phyloP scores from a whole-genome alignment of 1,140 invertebrate genomes.

The Neodiprion lecontei region DNA sequence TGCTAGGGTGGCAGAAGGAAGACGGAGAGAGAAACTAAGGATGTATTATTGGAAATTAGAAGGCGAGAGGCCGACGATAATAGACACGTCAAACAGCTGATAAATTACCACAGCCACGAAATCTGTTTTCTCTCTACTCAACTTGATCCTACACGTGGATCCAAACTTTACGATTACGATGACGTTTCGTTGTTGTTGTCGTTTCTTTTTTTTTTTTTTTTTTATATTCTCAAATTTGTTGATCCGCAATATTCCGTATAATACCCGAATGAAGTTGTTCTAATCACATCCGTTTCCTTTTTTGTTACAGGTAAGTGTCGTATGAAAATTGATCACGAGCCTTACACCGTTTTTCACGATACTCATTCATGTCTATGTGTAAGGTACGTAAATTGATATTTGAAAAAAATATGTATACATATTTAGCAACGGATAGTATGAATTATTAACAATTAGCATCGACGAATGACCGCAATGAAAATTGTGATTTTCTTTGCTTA shows the following conservation, averaged over 20 bases:
- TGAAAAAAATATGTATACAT: too few species aligned
- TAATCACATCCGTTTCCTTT: background rate
- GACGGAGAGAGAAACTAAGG: slow-evolving; percentile 19
- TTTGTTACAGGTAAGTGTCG: background rate
- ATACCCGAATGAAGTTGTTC: background rate
- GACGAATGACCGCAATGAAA: too few species aligned
- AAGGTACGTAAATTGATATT: too few species aligned
- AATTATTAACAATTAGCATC: too few species aligned
- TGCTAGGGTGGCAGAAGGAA: background rate
- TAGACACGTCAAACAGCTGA: slow-evolving; percentile 39
- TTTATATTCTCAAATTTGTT: too few species aligned
- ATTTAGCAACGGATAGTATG: too few species aligned
- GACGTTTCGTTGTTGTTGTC: background rate
- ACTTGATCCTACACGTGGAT: background rate
- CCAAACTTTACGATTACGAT: background rate
- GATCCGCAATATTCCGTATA: too few species aligned
- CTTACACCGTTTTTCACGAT: too few species aligned
- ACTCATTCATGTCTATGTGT: too few species aligned
- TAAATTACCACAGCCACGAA: slow-evolving; percentile 26
- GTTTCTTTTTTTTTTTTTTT: too few species aligned
- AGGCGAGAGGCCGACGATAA: slow-evolving; percentile 28
- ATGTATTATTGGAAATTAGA: slow-evolving; percentile 34
- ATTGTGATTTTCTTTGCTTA: too few species aligned
- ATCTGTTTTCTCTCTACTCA: background rate
- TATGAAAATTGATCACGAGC: background rate